Evolutionary conservation across 2,888 invertebrate genomes (phyloP), one percentile per base, ranked within the genome.

Genomic region (Leucophenga maculata): DNA sequence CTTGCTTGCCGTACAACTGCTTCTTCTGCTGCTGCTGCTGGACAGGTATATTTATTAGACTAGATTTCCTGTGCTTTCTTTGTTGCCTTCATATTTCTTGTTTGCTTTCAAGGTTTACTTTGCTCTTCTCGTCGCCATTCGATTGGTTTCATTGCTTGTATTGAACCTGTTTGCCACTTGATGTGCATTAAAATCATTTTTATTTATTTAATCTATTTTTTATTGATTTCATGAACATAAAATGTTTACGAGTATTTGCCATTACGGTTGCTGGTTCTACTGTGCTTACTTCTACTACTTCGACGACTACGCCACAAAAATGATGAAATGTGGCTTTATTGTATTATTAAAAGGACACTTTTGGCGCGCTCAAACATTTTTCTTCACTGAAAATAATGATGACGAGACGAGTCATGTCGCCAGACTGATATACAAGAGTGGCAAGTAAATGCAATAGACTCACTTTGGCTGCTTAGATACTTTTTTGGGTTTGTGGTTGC

Each of bases 141-240:
- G 11, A 39, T 39, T 8, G 9, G 8, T 39, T 39, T 39, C 39
- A 39, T 39, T 39, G 8, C 9, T 39, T 6, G 8, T 39, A 39
- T 39, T 39, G 8, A 8, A 1, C 6, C 13, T 6, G n/a, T 18
- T 16, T 50, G 18, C 16, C 50, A 50, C 4, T 50, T 16, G 60
- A 60, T 39, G 62, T 64, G 46, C 48, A 48, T 46, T n/a, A 64
- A 64, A 64, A 64, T 64, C 20, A 64, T 46, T 64, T 62, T 62
- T 64, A 46, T 48, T 26, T 64, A 64, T 44, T 46, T 62, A 62
- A 46, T 62, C 13, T 62, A 59, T 44, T 60, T 22, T 64, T 64
- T 64, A 64, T 64, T 48, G 62, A 64, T 64, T 64, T 48, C 46
- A 64, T 46, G 48, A 11, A 48, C 62, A 64, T 46, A 64, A 64